Evolutionary conservation across 2,113 vertebrate genomes (phyloP).

Genomic region (Trematocara stigmaticum): DNA sequence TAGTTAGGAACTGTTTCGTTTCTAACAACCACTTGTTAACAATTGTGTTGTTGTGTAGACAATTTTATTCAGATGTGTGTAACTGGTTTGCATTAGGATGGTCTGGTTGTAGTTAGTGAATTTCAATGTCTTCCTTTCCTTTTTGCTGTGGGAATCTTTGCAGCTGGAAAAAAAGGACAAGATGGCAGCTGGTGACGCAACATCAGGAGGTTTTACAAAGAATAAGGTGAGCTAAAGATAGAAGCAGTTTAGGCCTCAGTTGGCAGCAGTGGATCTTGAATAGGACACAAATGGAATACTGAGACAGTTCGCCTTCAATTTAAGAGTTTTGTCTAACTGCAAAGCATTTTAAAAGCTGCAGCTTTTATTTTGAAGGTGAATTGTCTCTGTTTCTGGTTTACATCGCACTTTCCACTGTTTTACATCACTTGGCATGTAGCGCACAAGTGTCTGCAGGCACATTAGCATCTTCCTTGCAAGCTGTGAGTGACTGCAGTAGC

Average conservation of each 20-base stretch:
- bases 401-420: neutral
- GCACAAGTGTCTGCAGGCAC: neutral
- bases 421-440: neutral
- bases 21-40: neutral
- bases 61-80: neutral
- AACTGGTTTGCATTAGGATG: neutral
- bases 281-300: neutral
- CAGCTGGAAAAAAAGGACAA: constrained; percentile 73
- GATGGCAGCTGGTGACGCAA: constrained; percentile 12
- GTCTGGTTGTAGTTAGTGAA: neutral
- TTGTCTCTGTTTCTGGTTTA: neutral
- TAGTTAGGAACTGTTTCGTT: neutral
- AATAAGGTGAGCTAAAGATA: constrained; percentile 75
- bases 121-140: neutral
- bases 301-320: neutral
- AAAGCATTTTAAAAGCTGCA: neutral
- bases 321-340: neutral
- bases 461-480: neutral
- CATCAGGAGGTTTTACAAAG: constrained; percentile 79
- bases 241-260: neutral
- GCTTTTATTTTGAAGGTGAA: neutral
- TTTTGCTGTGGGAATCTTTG: constrained; percentile 4
- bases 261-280: neutral
- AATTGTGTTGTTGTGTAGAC: neutral
- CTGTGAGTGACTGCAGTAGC: neutral